Base-by-base conservation (phyloP, 2,888 invertebrate species). In the Aporophyla nigra region DNA sequence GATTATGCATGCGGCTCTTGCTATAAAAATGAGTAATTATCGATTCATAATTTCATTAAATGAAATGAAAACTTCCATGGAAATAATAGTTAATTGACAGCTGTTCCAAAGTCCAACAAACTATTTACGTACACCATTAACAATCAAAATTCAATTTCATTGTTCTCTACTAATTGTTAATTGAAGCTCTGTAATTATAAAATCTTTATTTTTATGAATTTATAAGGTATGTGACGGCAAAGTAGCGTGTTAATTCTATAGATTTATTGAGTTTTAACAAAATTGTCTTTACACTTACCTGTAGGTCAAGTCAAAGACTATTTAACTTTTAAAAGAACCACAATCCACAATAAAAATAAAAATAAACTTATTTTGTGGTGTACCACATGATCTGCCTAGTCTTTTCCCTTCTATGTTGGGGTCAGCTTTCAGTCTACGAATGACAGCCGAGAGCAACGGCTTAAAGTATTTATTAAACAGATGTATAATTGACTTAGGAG, bases 101-200 rank as follows among this genome's bases (percentile, higher is more conserved):
- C 7, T 6, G 46, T 46, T n/a, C 12, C n/a, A 71, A 69, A 54
- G 79, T 78, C 24, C 27, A 66, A 5, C 4, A 2, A 10, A 66
- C 33, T 51, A n/a, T 16, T 54, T 21, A 68, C 27, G 54, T 67
- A 67, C 54, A 24, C 9, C 9, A 43, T 12, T 21, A 21, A 43
- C 69, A 56, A 69, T 63, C 27, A 53, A 77, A 58, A 46, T 56
- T 16, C 1, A 49, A 71, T 59, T n/a, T 65, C 53, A 78, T 78
- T 65, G 78, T 78, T 78, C 33, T 54, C 14, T 19, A 56, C 9
- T 59, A 71, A 71, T 65, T n/a, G 33, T 24, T 56, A 2, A 77
- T 56, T 69, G 46, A 63, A 40, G 19, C 16, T 46, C 2, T 54
- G 16, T 54, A 49, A 66, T 46, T 53, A 46, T 46, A 19, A 33